Evolutionary conservation across 2,113 vertebrate genomes (phyloP).

Genomic region (Lepus timidus): DNA sequence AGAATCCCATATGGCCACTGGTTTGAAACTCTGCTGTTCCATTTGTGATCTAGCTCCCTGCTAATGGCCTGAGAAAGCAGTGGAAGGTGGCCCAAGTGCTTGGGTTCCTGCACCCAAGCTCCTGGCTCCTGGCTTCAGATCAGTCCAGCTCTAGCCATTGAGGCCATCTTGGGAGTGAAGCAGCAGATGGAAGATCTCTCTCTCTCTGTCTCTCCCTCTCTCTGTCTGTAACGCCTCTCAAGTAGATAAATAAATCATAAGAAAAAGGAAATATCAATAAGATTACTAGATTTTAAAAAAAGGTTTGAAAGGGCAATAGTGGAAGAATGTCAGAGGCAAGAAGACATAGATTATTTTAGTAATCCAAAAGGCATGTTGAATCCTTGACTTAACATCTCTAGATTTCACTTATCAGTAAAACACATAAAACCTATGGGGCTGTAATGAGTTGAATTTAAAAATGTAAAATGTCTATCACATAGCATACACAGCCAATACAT

Average conservation of each 20-base stretch:
- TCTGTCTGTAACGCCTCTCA: too few species aligned
- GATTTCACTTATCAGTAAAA: slow-evolving; percentile 55
- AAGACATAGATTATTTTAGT: neutral
- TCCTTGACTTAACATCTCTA: neutral
- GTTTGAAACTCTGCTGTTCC: too few species aligned
- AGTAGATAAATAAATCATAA: too few species aligned
- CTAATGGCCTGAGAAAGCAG: too few species aligned
- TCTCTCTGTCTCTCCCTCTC: too few species aligned
- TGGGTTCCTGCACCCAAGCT: too few species aligned
- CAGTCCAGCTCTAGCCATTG: too few species aligned
- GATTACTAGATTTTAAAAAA: neutral
- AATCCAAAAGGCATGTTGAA: slow-evolving; percentile 8
- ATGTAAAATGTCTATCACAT: neutral
- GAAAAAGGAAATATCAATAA: neutral
- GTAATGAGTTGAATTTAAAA: slow-evolving; percentile 11
- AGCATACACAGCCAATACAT: neutral
- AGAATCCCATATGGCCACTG: neutral
- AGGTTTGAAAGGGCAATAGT: neutral
- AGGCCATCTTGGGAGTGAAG: too few species aligned
- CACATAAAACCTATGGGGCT: neutral
- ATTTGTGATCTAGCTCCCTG: too few species aligned
- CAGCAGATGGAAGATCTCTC: too few species aligned
- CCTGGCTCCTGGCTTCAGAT: too few species aligned
- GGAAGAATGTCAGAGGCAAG: neutral
- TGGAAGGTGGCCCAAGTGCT: too few species aligned